Conservation (phyloP, 2,888 invertebrate species). For the Pyrgus malvae region DNA sequence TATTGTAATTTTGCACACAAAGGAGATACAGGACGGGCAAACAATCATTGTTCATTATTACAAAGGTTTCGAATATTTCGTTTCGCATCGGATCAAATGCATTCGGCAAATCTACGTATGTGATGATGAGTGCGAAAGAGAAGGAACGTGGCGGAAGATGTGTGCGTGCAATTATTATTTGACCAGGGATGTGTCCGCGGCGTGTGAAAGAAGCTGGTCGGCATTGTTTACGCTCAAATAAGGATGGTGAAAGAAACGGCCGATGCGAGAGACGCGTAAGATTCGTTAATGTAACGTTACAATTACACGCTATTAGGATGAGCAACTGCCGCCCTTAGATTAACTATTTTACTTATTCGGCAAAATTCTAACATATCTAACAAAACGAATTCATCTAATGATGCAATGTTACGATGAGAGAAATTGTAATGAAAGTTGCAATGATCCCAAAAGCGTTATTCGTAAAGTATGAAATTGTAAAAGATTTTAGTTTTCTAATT, state of each 20-base stretch:
- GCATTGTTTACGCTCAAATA: slow-evolving; percentile 80
- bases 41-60: slow-evolving; percentile 82
- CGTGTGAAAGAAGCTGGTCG: slow-evolving; percentile 78
- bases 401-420: not conserved
- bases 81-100: slow-evolving; percentile 79
- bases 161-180: slow-evolving; percentile 80
- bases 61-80: slow-evolving; percentile 80
- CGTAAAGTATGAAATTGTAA: slow-evolving; percentile 2
- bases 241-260: slow-evolving; percentile 72
- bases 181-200: slow-evolving; percentile 79
- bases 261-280: slow-evolving; percentile 52
- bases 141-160: slow-evolving; percentile 47
- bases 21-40: slow-evolving; percentile 78
- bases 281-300: slow-evolving; percentile 67
- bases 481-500: slow-evolving; percentile 43
- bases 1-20: slow-evolving; percentile 82
- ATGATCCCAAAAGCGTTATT: not conserved
- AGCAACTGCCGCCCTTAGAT: slow-evolving; percentile 45
- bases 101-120: slow-evolving; percentile 68
- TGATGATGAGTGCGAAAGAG: slow-evolving; percentile 62
- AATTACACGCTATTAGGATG: slow-evolving; percentile 63
- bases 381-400: not conserved
- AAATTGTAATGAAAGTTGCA: not conserved
- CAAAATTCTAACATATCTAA: not conserved
- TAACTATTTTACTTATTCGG: slow-evolving; percentile 35